Base-by-base conservation (phyloP, 2,797 vertebrate genomes). In the Sebastolobus altivelis region DNA sequence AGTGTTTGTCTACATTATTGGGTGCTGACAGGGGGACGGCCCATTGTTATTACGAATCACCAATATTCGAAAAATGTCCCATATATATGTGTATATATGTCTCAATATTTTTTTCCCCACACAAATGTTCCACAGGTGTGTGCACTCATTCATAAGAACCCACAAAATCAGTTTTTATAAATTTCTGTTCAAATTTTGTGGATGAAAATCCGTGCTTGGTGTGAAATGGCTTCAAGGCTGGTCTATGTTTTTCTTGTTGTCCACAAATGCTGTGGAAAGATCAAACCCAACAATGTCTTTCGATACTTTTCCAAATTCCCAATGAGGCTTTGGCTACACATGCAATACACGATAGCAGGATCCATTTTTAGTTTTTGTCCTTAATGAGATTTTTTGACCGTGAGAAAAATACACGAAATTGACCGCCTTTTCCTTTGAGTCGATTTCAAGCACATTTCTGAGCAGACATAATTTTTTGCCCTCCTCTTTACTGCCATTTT, bases 231-330 rank as follows among this genome's bases (percentile, higher is more conserved):
- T 49, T 49, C 18, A n/a, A 9, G 3, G 8, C 11, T 33, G 63
- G 8, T 0, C 16, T 18, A 1, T 29, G 8, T 29, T 62, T 65
- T 75, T 75, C 12, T 68, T 61, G 27, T 55, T 25, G 20, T 49
- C 63, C 49, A n/a, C 8, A 49, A 60, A 49, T 60, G 33, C 12
- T 62, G 27, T 40, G 13, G 40, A 18, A 65, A 65, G 29, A 14
- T 72, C 14, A 65, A 8, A 65, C 58, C 77, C 55, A 33, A n/a
- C 16, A n/a, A 14, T 67, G 27, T 65, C 6, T 59, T 13, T 31
- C 2, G 22, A 13, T 37, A 69, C 35, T 70, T 43, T 40, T 33
- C 22, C n/a, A 25, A 27, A 38, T 69, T 35, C 6, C 33, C 22
- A 29, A 25, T 37, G 18, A 29, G 20, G 25, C 11, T 74, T 61